Percentiles rank a stretch among this genome's conserved stretches.
phyloP scores from a whole-genome alignment of 2,797 vertebrate species.

The Taeniopygia guttata region DNA sequence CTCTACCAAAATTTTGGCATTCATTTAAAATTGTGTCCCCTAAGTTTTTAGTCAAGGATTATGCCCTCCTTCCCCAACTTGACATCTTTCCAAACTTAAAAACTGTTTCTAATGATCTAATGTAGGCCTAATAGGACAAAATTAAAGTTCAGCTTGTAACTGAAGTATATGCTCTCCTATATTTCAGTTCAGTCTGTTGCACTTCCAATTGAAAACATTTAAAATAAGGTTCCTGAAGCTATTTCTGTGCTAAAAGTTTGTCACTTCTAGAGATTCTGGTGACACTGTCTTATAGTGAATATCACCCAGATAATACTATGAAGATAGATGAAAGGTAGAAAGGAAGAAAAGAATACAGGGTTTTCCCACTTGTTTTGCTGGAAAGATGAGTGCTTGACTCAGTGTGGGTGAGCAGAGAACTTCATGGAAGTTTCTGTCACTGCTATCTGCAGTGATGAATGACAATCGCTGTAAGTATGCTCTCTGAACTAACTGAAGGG shows the following conservation, averaged over 20 bases:
- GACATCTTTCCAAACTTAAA: background rate
- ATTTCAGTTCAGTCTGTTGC: background rate
- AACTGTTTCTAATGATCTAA: background rate
- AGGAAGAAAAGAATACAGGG: background rate
- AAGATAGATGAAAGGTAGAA: background rate
- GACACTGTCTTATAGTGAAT: background rate
- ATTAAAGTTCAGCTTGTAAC: background rate
- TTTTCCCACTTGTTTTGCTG: background rate
- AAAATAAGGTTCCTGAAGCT: background rate
- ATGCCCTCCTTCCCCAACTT: background rate
- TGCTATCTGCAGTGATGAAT: rapidly evolving
- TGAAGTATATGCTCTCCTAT: background rate
- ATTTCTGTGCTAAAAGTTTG: background rate
- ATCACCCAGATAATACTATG: background rate
- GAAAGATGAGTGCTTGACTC: background rate
- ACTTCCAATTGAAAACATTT: background rate
- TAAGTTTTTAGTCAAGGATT: background rate
- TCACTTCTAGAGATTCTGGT: background rate
- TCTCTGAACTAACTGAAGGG: background rate
- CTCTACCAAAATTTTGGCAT: background rate
- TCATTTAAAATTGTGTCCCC: background rate
- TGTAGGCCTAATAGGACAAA: background rate
- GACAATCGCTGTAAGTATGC: background rate
- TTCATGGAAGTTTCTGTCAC: background rate
- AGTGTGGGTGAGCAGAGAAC: background rate